These are phyloP conservation scores for Drosophila crucigera DNA, from an alignment of 2,888 invertebrate species.

Conservation along the genomic window DNA sequence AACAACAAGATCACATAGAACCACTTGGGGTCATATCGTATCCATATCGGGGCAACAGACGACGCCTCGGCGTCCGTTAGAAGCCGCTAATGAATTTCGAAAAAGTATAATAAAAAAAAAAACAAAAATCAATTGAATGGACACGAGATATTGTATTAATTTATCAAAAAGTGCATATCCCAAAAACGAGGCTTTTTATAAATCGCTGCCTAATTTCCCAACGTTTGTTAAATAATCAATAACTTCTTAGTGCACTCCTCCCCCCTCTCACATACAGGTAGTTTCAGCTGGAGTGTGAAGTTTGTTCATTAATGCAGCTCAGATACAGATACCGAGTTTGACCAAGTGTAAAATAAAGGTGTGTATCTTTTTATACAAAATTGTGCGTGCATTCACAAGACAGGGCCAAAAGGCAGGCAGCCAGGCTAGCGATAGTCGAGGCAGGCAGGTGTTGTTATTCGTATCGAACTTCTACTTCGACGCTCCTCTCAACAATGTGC, in stretches of 20 bases:
- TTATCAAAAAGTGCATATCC: conserved; percentile 70
- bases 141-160: conserved; percentile 73
- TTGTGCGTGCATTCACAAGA: conserved; percentile 61
- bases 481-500: conserved; percentile 55
- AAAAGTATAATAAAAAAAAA: conserved; percentile 9
- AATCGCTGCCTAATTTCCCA: conserved; percentile 81
- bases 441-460: conserved; percentile 71
- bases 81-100: conserved; percentile 73
- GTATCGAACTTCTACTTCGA: conserved; percentile 7
- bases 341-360: conserved; percentile 76
- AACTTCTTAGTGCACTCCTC: conserved; percentile 32
- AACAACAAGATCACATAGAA: conserved; percentile 25
- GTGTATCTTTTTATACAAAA: conserved; percentile 68
- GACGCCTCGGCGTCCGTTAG: conserved; percentile 64
- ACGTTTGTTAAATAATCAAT: conserved; percentile 76
- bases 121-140: conserved; percentile 71
- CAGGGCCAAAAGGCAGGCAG: conserved; percentile 14
- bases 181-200: conserved; percentile 62
- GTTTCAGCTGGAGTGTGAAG: conserved; percentile 67
- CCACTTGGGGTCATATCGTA: conserved; percentile 39
- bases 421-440: conserved; percentile 14
- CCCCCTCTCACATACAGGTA: conserved; percentile 34
- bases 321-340: conserved; percentile 52
- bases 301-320: conserved; percentile 70
- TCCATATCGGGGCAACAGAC: conserved; percentile 38